phyloP scores from a whole-genome alignment of 2,888 invertebrate genomes.

The Ectemnius cavifrons region DNA sequence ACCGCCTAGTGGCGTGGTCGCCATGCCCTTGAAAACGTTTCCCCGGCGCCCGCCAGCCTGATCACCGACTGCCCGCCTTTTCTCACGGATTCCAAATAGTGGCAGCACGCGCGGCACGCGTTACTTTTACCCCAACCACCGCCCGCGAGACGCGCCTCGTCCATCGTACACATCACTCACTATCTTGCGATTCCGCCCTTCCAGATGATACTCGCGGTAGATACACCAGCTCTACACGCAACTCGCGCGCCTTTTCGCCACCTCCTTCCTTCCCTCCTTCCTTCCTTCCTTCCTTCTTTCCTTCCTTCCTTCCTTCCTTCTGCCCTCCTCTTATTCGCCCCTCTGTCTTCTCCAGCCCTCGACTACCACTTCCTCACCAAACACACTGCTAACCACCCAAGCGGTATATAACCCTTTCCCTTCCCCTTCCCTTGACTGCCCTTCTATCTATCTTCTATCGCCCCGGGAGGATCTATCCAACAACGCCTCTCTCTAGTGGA shows the following conservation, averaged over 20 bases:
- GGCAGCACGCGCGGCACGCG: constrained; percentile 60
- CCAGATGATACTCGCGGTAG: constrained; percentile 49
- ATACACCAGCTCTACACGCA: not conserved
- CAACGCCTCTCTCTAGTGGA: no score
- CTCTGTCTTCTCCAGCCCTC: not conserved
- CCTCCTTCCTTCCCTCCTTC: constrained; percentile 1
- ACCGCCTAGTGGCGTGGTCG: constrained; percentile 78
- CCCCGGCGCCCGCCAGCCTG: constrained; percentile 77
- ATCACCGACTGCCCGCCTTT: constrained; percentile 73
- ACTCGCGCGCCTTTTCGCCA: not conserved
- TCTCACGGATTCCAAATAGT: constrained; percentile 68
- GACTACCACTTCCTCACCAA: constrained; percentile 5
- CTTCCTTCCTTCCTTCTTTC: not conserved
- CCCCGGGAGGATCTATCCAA: no score
- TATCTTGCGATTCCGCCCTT: constrained; percentile 50
- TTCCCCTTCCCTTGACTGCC: not conserved
- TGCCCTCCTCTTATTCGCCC: constrained; percentile 9
- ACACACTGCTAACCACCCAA: not conserved
- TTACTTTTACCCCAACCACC: constrained; percentile 74
- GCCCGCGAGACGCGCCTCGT: constrained; percentile 75
- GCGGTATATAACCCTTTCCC: not conserved
- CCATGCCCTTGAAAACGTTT: constrained; percentile 77
- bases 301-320: not conserved
- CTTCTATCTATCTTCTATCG: not conserved
- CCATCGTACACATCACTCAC: constrained; percentile 76